Conservation (phyloP, 2,797 vertebrate genomes). For the Brachymystax lenok region DNA sequence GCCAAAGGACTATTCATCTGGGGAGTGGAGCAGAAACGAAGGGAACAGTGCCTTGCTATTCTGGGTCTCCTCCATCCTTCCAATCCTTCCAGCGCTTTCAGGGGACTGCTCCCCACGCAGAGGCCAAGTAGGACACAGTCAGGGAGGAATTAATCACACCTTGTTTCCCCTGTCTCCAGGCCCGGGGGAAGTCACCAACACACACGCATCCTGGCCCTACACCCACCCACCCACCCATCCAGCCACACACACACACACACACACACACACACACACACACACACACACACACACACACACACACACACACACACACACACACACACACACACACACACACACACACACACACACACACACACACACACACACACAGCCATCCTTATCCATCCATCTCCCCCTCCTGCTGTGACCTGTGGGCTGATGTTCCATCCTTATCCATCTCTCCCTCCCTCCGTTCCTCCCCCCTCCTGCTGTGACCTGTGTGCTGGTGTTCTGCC, state of each 20-base stretch:
- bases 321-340: too few relatives aligned
- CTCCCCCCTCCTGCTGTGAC: conserved; percentile 28
- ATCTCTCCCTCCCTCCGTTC: conserved; percentile 47
- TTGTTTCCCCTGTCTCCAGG: conserved; percentile 68
- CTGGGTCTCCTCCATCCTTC: conserved; percentile 27
- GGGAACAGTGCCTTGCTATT: conserved; percentile 44
- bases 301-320: too few relatives aligned
- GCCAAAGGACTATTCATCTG: conserved; percentile 70
- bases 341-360: too few relatives aligned
- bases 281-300: not conserved
- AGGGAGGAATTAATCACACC: conserved; percentile 75
- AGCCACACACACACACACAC: conserved; percentile 6
- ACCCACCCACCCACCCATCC: conserved; percentile 1
- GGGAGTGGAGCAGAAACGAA: conserved; percentile 39
- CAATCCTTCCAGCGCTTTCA: conserved; percentile 38
- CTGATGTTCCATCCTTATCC: conserved; percentile 56
- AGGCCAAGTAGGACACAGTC: conserved; percentile 61
- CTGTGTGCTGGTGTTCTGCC: conserved; percentile 52
- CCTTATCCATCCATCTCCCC: too few relatives aligned
- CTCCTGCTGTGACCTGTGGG: conserved; percentile 39
- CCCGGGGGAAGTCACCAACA: conserved; percentile 53
- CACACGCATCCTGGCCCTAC: conserved; percentile 19
- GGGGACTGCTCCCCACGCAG: conserved; percentile 48
- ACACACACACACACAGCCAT: too few relatives aligned
- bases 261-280: conserved; percentile 4